Conservation (phyloP, 2,888 invertebrate genomes). For the Ornithoptera alexandrae region DNA sequence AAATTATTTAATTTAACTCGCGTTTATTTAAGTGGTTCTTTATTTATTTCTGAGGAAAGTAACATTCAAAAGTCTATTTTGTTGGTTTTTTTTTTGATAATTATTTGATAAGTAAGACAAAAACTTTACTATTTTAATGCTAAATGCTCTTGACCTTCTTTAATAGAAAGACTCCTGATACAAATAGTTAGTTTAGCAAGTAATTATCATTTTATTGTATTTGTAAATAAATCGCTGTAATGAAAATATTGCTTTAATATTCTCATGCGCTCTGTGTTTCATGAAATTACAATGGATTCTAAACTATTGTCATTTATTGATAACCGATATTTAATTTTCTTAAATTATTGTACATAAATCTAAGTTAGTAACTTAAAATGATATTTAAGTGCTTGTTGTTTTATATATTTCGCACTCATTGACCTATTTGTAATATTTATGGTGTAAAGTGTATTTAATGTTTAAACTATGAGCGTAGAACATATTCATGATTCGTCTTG, state of each 20-base stretch:
- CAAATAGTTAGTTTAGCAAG: constrained; percentile 43
- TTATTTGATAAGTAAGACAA: no score
- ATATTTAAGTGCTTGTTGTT: not conserved
- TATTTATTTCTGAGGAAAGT: no score
- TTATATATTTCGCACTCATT: not conserved
- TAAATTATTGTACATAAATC: not conserved
- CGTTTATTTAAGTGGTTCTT: no score
- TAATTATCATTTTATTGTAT: constrained; percentile 35
- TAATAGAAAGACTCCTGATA: constrained; percentile 31
- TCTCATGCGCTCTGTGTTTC: constrained; percentile 12
- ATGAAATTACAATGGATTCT: not conserved
- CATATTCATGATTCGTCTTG: not conserved
- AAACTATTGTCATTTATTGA: not conserved
- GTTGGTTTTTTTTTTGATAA: no score
- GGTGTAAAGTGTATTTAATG: no score
- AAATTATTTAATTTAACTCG: no score
- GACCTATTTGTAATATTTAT: no score
- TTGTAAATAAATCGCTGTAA: constrained; percentile 51
- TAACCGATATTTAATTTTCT: not conserved
- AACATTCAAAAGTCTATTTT: no score
- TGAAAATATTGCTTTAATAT: constrained; percentile 41
- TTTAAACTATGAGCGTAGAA: no score
- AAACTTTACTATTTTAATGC: not conserved
- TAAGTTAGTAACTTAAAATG: not conserved
- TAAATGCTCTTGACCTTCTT: not conserved